Conservation (phyloP, 1,140 invertebrate species). For the Nymphalis io region DNA sequence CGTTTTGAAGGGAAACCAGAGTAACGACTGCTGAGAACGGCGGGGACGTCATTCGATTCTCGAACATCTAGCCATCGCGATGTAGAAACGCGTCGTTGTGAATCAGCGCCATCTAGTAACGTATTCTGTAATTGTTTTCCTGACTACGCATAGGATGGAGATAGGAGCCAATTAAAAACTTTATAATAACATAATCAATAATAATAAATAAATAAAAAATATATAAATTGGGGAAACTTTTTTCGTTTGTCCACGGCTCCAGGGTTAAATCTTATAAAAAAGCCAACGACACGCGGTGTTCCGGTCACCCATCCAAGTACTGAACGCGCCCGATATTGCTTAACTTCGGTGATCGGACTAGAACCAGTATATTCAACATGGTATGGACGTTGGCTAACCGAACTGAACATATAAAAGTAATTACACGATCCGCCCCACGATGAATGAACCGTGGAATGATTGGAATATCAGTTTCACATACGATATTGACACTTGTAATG, state of each 20-base stretch:
- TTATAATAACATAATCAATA: too few species aligned
- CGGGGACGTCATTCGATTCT: not conserved
- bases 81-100: not conserved
- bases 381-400: conserved; percentile 55
- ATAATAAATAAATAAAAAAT: too few species aligned
- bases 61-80: conserved; percentile 8
- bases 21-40: not conserved
- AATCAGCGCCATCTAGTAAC: conserved; percentile 2
- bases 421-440: too few species aligned
- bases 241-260: too few species aligned
- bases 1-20: conserved; percentile 13
- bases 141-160: conserved; percentile 55
- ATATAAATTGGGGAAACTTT: too few species aligned
- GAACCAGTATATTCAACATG: conserved; percentile 55
- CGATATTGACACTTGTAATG: too few species aligned
- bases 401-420: too few species aligned
- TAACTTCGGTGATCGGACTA: conserved; percentile 53
- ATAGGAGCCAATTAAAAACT: too few species aligned
- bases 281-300: too few species aligned
- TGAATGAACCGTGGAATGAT: too few species aligned
- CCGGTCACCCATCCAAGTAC: conserved; percentile 47
- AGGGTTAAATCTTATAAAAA: too few species aligned
- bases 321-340: conserved; percentile 45
- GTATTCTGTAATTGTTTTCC: conserved; percentile 21
- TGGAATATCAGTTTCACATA: too few species aligned